Base-by-base conservation (phyloP, 2,888 invertebrate genomes). In the Strigamia transsilvanica region DNA sequence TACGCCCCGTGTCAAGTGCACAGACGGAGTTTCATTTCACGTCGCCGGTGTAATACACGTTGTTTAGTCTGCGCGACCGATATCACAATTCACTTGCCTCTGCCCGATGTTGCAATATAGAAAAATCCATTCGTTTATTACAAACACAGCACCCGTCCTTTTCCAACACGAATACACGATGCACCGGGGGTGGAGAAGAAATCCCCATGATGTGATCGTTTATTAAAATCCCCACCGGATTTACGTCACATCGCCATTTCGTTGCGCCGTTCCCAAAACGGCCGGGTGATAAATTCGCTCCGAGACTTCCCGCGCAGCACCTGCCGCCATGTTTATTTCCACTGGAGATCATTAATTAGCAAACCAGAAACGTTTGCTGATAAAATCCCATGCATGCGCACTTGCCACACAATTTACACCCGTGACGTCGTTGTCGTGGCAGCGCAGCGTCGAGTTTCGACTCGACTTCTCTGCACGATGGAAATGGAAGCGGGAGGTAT, bases 1-100 rank as follows among this genome's bases (percentile, higher is more conserved):
- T 56, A 56, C 56, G 56, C 56, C 56, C n/a, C 56, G 56, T 56
- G 56, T 56, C 56, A 56, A 56, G 56, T 56, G 56, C 56, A 56
- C 56, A 56, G 56, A 56, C 56, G 56, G 56, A 21, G 56, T 56
- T 56, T 56, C 56, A 56, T 56, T 56, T 56, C 56, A 56, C 56
- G 56, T 56, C 56, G 18, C 56, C 56, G 56, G 56, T 56, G 56
- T 56, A 56, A 56, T 56, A 56, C 56, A 56, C 18, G 56, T 56
- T 56, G 56, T 56, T 56, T 56, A 56, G 56, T 56, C 56, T 56
- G 56, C n/a, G 56, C 56, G 56, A 56, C 56, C 56, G 56, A 56
- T 56, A 56, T 56, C 56, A 18, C 56, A 56, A 56, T 18, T 56
- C 56, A 56, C 56, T 56, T 18, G 56, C 21, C 10, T 9, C 56